Base-by-base conservation (phyloP, 2,797 vertebrate genomes). In the Pipistrellus kuhlii region DNA sequence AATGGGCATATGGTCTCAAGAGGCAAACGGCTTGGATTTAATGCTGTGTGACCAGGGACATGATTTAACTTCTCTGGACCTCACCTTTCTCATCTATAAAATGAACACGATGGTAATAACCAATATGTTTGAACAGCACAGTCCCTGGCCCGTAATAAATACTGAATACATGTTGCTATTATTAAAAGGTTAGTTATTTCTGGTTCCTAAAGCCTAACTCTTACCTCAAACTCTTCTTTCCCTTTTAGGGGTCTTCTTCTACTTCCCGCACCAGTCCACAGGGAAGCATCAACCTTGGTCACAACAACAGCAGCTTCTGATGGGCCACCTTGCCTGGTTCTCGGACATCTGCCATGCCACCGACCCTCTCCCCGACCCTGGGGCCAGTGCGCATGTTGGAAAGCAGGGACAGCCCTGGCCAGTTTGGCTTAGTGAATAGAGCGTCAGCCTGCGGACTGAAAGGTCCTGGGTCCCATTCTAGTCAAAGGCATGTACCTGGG, bases 71-170 rank as follows among this genome's bases (percentile, higher is more conserved):
- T 92, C 76, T 86, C 80, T 59, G 55, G 59, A 38, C 48, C 71
- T 80, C 48, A 12, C 64, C 68, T 83, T 90, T 87, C 46, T 51
- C 62, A 59, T 66, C 32, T 94, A 3, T 59, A 83, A 87, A 93
- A 86, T 13, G 48, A 48, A 73, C 30, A 35, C 18, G n/a, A 14
- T 6, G 53, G 12, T 0, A n/a, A 55, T 44, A 32, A n/a, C 53
- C 73, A 82, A 53, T 53, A 8, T 81, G 69, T 83, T 35, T 59
- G 48, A 69, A 84, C 10, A 51, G 35, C 30, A n/a, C 27, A 35
- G 21, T 17, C 17, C 15, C 75, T 35, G 41, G 27, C 6, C 86
- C 6, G n/a, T 21, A 66, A 69, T 73, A 84, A 86, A 77, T 62
- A 48, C 21, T 78, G 68, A 27, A 21, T 57, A 64, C 57, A 69